Conservation (phyloP, 2,797 vertebrate genomes). For the Pangasius mekongensis region DNA sequence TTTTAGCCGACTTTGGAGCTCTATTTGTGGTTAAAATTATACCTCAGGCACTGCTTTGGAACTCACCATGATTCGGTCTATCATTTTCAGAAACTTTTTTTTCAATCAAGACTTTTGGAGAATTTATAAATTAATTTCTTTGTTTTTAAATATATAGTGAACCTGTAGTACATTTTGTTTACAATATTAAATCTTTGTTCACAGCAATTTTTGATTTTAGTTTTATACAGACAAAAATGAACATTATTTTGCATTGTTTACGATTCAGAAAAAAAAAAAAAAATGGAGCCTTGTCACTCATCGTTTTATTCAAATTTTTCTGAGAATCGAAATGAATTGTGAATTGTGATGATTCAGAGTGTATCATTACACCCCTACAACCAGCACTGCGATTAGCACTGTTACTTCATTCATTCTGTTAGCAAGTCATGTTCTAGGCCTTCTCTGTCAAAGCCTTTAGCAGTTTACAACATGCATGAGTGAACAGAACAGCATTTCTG, state of each 20-base stretch:
- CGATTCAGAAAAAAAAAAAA: neutral
- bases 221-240: neutral
- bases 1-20: neutral
- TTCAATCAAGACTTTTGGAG: neutral
- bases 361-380: neutral
- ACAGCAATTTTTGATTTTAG: too few relatives aligned
- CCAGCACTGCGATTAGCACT: neutral
- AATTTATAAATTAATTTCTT: neutral
- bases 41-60: neutral
- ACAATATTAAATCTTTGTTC: neutral
- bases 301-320: neutral
- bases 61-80: neutral
- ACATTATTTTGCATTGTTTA: neutral
- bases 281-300: neutral
- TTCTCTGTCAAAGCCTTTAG: neutral
- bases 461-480: neutral
- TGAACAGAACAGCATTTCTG: conserved; percentile 10
- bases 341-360: neutral
- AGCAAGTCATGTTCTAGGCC: neutral
- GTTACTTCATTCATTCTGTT: neutral
- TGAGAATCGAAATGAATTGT: neutral
- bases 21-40: neutral
- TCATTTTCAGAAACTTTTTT: neutral
- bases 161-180: neutral
- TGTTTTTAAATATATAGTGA: neutral